Evolutionary conservation across 2,888 invertebrate species (phyloP), one percentile per base, ranked within the genome.

Genomic region (Tolmerus cingulatus): DNA sequence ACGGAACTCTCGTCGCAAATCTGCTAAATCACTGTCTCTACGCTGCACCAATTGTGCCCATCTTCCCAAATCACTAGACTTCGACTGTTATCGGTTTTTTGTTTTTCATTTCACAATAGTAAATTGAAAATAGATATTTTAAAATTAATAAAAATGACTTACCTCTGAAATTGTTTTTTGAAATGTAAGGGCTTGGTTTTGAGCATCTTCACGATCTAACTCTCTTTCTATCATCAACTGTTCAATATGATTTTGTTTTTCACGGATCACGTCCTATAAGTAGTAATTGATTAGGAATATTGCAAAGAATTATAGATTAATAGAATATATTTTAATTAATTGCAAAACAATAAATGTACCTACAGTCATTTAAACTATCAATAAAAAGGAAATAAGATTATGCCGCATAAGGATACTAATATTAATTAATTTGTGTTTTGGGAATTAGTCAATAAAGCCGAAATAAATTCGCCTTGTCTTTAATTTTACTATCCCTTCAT

Each of bases 211-310:
- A 90, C 98, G 94, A 91, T 98, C 99, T 90, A 98, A 91, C 91
- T 99, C 98, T 85, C 98, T 93, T 92, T 99, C 99, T 88, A 96
- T 96, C 92, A 98, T 94, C 90, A 99, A 94, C 90, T 97, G 96
- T 91, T 98, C 98, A 91, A 99, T 96, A 91, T 99, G 98, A 89
- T 96, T 96, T 91, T 98, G 97, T 92, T 98, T 99, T 93, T 99
- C 98, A 91, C 97, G 96, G 88, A 99, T 93, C 46, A 97, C 94
- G 92, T 98, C 98, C 98, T 98, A 92, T 34, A 84, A 37, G 14
- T 57, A 14, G 57, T 27, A n/a, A 82, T 34, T 57, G 30, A 30
- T 37, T 77, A 77, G 2, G 30, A 23, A 3, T 66, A 66, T 66
- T 66, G 9, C 40, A 40, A 40, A 40, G 40, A 40, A 40, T 40